Conservation (phyloP, 2,888 invertebrate species). For the Sycophila texana region DNA sequence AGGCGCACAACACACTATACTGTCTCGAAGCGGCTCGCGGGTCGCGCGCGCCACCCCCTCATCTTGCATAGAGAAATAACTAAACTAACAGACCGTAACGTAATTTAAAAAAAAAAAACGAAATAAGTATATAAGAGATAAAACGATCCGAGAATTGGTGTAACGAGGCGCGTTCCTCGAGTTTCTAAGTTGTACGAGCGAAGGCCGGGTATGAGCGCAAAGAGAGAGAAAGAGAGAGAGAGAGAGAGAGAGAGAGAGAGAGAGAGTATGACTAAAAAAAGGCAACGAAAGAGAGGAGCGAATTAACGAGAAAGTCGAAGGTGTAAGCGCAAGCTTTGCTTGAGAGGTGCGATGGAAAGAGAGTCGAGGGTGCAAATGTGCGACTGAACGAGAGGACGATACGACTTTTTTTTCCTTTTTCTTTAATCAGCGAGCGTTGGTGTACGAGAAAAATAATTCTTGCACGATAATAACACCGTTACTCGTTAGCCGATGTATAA, state of each 20-base stretch:
- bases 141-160: conserved; percentile 42
- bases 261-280: not conserved
- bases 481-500: conserved; percentile 57
- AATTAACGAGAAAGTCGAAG: not conserved
- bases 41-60: not conserved
- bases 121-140: not conserved
- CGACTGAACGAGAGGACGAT: conserved; percentile 48
- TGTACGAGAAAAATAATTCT: conserved; percentile 52
- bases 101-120: not conserved
- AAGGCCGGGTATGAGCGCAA: conserved; percentile 34
- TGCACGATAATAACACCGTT: conserved; percentile 58
- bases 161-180: conserved; percentile 62
- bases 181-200: conserved; percentile 62
- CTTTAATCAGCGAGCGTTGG: conserved; percentile 42
- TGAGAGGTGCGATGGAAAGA: not conserved
- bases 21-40: conserved; percentile 1
- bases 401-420: conserved; percentile 23
- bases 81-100: conserved; percentile 33
- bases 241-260: conserved; percentile 33
- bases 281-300: not conserved
- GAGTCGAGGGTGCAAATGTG: not conserved
- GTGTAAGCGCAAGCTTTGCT: not conserved
- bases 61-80: too few relatives aligned
- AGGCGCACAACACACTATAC: not conserved
- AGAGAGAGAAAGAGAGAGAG: conserved; percentile 37